Evolutionary conservation across 2,113 vertebrate species (phyloP).

Genomic region (Stictonetta naevosa): DNA sequence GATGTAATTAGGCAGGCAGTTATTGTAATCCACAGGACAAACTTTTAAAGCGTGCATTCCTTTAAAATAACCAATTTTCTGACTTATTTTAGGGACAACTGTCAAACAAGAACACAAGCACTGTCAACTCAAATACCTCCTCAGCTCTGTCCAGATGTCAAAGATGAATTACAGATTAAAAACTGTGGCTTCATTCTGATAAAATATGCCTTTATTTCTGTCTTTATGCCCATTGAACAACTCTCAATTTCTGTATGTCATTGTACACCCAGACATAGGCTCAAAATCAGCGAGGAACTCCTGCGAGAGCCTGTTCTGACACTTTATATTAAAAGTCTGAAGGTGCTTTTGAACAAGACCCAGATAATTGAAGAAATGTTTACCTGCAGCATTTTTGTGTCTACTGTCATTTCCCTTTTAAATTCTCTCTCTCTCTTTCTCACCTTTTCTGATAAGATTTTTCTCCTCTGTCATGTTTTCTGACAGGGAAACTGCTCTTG

Average conservation of each 20-base stretch:
- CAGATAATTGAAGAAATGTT: constrained; percentile 17
- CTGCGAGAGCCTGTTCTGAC: background rate
- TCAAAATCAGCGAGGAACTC: background rate
- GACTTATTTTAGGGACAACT: constrained; percentile 16
- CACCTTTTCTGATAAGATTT: background rate
- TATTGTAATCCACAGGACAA: constrained; percentile 49
- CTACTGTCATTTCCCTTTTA: background rate
- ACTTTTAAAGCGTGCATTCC: constrained; percentile 28
- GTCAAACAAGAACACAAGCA: background rate
- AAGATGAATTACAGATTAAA: background rate
- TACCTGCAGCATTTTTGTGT: background rate
- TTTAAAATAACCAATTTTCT: background rate
- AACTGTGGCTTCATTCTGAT: rapidly evolving
- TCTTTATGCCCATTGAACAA: background rate
- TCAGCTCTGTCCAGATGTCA: background rate
- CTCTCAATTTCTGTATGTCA: background rate
- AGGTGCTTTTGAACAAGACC: constrained; percentile 9
- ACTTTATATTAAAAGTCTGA: background rate
- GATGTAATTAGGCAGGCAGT: constrained; percentile 57
- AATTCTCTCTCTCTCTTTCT: background rate
- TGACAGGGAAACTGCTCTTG: constrained; percentile 4
- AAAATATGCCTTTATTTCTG: background rate
- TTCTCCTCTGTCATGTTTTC: background rate
- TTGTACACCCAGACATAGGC: background rate
- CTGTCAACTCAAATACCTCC: background rate